Evolutionary conservation across 1,140 invertebrate species (phyloP).

Genomic region (Ceratoteleas bidentatus): DNA sequence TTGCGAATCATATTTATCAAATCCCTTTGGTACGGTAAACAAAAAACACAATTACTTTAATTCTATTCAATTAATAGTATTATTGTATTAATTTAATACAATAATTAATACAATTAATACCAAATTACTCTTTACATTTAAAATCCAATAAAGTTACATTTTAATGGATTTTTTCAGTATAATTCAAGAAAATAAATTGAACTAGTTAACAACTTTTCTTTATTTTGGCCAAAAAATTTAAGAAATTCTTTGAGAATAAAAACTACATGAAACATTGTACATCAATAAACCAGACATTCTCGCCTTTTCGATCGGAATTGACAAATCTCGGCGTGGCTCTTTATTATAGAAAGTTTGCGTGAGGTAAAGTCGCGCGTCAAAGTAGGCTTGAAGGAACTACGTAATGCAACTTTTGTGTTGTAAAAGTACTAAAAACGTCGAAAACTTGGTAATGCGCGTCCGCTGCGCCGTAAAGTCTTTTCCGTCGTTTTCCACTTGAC

Average conservation of each 20-base stretch:
- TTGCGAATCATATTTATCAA: no score
- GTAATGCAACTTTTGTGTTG: conserved; percentile 51
- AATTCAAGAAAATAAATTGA: no score
- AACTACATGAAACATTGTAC: neutral
- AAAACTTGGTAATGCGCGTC: conserved; percentile 45
- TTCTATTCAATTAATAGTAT: no score
- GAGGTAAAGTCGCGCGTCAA: conserved; percentile 12
- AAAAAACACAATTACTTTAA: no score
- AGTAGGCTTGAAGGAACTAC: conserved; percentile 59
- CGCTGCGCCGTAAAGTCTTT: conserved; percentile 41
- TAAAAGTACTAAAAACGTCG: conserved; percentile 54
- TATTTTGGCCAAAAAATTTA: neutral
- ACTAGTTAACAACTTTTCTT: no score
- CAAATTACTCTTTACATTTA: no score
- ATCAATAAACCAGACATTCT: conserved; percentile 13
- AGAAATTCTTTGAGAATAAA: neutral
- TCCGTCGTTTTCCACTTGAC: conserved; percentile 3
- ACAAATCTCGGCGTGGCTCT: conserved; percentile 22
- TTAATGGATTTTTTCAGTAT: no score
- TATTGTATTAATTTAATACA: no score
- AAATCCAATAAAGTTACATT: no score
- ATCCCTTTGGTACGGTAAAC: no score
- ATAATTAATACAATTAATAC: no score
- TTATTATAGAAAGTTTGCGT: conserved; percentile 33
- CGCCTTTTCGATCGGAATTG: conserved; percentile 11